Conservation (phyloP, 2,888 invertebrate genomes). For the Drosophila percnosoma region DNA sequence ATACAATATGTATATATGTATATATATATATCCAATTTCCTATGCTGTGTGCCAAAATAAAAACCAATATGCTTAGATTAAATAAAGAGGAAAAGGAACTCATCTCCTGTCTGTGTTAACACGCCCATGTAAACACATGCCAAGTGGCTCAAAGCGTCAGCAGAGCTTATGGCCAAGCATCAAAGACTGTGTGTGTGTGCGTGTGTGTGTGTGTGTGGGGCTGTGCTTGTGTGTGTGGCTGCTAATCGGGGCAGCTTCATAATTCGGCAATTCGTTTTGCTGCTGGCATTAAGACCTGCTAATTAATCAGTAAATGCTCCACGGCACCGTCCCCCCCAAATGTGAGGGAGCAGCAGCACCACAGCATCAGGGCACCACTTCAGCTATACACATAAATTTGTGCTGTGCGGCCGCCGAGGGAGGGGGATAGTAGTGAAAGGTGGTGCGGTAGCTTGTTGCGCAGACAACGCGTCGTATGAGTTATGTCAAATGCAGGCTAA, state of each 20-base stretch:
- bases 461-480: slow-evolving; percentile 73
- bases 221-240: slow-evolving; percentile 7
- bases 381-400: slow-evolving; percentile 45
- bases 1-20: not conserved
- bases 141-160: slow-evolving; percentile 44
- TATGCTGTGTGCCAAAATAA: not conserved
- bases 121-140: slow-evolving; percentile 58
- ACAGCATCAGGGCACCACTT: not conserved
- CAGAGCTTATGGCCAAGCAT: slow-evolving; percentile 27
- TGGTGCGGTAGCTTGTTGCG: not conserved
- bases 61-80: not conserved
- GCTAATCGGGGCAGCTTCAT: slow-evolving; percentile 45
- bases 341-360: not conserved
- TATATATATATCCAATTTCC: not conserved
- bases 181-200: slow-evolving; percentile 10
- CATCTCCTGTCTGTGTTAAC: slow-evolving; percentile 30
- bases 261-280: slow-evolving; percentile 63
- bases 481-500: slow-evolving; percentile 67
- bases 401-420: not conserved
- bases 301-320: slow-evolving; percentile 68
- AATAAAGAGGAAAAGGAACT: slow-evolving; percentile 4
- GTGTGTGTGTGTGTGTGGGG: slow-evolving; percentile 4
- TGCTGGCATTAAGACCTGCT: slow-evolving; percentile 62
- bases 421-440: not conserved
- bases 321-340: slow-evolving; percentile 3